Evolutionary conservation across 2,888 invertebrate genomes (phyloP).

Genomic region (Eupsilia transversa): DNA sequence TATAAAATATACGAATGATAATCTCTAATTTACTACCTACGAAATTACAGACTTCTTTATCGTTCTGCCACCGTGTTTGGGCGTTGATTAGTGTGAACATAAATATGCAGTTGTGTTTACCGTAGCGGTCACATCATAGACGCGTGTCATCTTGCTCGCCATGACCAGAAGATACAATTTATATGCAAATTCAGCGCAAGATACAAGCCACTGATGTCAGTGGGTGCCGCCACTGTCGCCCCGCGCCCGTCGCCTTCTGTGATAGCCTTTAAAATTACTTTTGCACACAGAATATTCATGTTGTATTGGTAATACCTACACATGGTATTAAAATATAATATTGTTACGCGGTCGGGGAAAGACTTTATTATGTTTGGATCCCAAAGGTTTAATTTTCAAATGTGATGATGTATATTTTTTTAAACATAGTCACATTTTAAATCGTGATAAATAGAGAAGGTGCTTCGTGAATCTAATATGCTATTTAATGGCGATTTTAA

Average conservation of each 20-base stretch:
- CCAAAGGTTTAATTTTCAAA: constrained; percentile 18
- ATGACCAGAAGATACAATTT: constrained; percentile 90
- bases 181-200: constrained; percentile 89
- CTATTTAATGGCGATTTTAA: background rate
- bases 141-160: constrained; percentile 87
- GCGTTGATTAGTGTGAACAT: constrained; percentile 62
- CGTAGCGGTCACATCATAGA: constrained; percentile 76
- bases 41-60: background rate
- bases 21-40: background rate
- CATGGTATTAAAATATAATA: constrained; percentile 53
- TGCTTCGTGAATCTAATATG: background rate
- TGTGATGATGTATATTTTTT: background rate
- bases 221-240: constrained; percentile 70
- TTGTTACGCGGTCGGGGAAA: constrained; percentile 43
- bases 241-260: constrained; percentile 75
- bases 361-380: constrained; percentile 32
- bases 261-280: constrained; percentile 87
- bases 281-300: constrained; percentile 77
- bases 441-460: background rate
- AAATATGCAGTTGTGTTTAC: constrained; percentile 77
- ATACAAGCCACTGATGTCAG: constrained; percentile 86
- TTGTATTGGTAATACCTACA: constrained; percentile 65
- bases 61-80: background rate
- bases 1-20: background rate
- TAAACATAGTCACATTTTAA: background rate